Percentiles rank a stretch among this genome's conserved stretches.
phyloP scores from a whole-genome alignment of 2,113 vertebrate species.

The Perca fluviatilis region DNA sequence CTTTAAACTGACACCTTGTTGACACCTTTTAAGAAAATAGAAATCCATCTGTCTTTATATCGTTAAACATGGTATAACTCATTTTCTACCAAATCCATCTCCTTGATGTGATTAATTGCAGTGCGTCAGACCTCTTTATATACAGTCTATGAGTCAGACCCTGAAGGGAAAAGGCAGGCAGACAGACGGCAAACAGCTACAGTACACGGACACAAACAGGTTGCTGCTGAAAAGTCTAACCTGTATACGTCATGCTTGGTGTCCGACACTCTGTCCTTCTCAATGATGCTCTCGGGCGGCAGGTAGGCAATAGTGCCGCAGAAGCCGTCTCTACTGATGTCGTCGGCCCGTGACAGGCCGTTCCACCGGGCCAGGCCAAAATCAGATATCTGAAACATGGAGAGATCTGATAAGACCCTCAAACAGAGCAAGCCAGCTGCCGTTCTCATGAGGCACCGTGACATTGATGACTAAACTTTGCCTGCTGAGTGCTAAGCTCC shows the following conservation, averaged over 20 bases:
- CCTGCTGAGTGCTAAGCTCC: conserved; percentile 54
- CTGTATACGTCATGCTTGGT: conserved; percentile 98
- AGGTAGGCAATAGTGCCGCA: conserved; percentile 98
- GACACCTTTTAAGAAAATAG: not conserved
- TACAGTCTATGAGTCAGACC: not conserved
- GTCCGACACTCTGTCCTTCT: conserved; percentile 94
- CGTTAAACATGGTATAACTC: not conserved
- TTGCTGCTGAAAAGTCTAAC: conserved; percentile 73
- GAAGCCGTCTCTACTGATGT: conserved; percentile 96
- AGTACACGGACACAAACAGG: not conserved
- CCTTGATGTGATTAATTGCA: not conserved
- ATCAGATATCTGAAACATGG: conserved; percentile 91
- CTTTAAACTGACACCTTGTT: not conserved
- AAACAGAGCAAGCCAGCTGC: not conserved
- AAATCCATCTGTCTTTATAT: not conserved
- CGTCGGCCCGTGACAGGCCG: conserved; percentile 92
- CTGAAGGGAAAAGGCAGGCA: not conserved
- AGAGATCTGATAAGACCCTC: conserved; percentile 55
- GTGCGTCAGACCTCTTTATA: conserved; percentile 11
- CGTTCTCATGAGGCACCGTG: conserved; percentile 26
- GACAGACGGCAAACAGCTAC: not conserved
- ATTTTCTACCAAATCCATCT: not conserved
- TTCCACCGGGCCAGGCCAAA: conserved; percentile 98
- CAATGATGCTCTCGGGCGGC: conserved; percentile 95
- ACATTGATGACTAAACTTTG: conserved; percentile 66